Conservation (phyloP, 1,140 invertebrate genomes). For the Drosophila arizonae region DNA sequence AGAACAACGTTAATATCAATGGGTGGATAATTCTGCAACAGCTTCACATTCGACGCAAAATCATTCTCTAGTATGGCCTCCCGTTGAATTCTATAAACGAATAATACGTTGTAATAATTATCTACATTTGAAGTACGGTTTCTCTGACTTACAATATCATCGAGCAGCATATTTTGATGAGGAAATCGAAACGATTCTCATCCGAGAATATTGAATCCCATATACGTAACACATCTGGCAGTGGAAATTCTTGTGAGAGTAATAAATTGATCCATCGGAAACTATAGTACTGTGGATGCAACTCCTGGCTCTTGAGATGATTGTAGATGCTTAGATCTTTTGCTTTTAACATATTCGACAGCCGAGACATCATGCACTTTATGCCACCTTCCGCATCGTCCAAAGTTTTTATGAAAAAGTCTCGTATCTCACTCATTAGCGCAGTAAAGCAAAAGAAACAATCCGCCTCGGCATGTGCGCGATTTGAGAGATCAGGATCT, state of each 20-base stretch:
- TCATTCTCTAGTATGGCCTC: constrained; percentile 92
- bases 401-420: constrained; percentile 98
- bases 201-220: constrained; percentile 98
- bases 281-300: constrained; percentile 97
- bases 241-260: constrained; percentile 97
- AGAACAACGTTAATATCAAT: constrained; percentile 86
- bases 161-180: constrained; percentile 96
- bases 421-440: constrained; percentile 97
- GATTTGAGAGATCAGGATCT: constrained; percentile 91
- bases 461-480: constrained; percentile 97
- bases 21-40: constrained; percentile 93
- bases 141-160: constrained; percentile 94
- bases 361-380: constrained; percentile 91
- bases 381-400: constrained; percentile 96
- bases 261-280: constrained; percentile 95
- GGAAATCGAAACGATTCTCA: constrained; percentile 93
- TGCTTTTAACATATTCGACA: constrained; percentile 89
- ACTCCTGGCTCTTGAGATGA: constrained; percentile 90
- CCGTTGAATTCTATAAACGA: constrained; percentile 87
- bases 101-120: constrained; percentile 60
- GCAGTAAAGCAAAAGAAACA: constrained; percentile 99
- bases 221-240: constrained; percentile 97
- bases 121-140: not conserved
- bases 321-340: constrained; percentile 91
- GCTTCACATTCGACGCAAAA: constrained; percentile 95